Evolutionary conservation across 2,888 invertebrate species (phyloP).

Genomic region (Drosophila hawaiiensis): DNA sequence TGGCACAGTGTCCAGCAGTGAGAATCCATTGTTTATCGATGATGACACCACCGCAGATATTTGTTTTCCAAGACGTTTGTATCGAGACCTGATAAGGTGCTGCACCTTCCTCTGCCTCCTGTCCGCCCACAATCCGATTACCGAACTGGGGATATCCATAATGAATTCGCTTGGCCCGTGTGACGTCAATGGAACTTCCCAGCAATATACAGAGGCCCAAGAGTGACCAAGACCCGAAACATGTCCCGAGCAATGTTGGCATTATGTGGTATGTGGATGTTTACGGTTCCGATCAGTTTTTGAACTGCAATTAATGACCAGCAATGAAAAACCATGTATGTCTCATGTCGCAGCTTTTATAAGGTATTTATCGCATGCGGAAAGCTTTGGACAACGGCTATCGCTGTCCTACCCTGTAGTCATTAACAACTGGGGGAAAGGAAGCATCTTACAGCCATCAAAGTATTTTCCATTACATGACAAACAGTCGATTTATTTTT

Average conservation of each 20-base stretch:
- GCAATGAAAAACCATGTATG: conserved; percentile 53
- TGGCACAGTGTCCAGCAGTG: conserved; percentile 81
- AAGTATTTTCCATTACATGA: not conserved
- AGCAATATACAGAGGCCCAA: conserved; percentile 31
- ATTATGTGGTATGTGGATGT: conserved; percentile 10
- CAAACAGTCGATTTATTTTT: not conserved
- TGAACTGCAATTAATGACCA: conserved; percentile 63
- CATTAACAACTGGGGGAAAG: not conserved
- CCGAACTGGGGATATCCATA: conserved; percentile 28
- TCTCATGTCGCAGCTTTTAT: conserved; percentile 61
- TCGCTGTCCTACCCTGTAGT: conserved; percentile 3
- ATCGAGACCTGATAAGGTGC: conserved; percentile 83
- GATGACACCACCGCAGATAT: conserved; percentile 81
- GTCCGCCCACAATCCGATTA: conserved; percentile 76
- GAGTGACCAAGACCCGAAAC: conserved; percentile 1
- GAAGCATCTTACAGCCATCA: not conserved
- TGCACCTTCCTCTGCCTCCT: conserved; percentile 63
- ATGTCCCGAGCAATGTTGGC: conserved; percentile 10
- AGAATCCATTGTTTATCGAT: conserved; percentile 72
- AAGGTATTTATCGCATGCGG: conserved; percentile 45
- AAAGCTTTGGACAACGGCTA: conserved; percentile 29
- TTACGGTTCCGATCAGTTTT: conserved; percentile 19
- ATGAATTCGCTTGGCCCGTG: conserved; percentile 58
- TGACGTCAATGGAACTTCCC: conserved; percentile 71
- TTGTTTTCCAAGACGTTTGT: conserved; percentile 63